Evolutionary conservation across 2,113 vertebrate genomes (phyloP).

Genomic region (Phalacrocorax carbo): DNA sequence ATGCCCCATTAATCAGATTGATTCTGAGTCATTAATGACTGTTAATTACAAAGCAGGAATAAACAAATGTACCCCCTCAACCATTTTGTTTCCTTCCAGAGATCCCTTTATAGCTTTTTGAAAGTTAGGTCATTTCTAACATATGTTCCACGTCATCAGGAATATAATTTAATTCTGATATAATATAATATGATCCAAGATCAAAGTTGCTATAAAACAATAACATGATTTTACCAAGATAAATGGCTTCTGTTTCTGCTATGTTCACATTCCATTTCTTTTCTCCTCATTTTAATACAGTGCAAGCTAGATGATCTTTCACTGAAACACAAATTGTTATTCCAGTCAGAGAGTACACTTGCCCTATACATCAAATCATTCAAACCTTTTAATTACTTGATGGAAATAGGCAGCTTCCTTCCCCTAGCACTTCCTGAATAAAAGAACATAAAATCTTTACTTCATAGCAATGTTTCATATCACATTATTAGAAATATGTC

Average conservation of each 20-base stretch:
- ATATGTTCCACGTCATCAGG: not conserved
- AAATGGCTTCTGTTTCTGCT: not conserved
- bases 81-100: not conserved
- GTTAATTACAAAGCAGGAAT: conserved; percentile 57
- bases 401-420: not conserved
- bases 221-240: not conserved
- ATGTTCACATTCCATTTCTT: not conserved
- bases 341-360: not conserved
- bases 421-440: not conserved
- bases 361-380: not conserved
- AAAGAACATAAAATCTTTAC: conserved; percentile 11
- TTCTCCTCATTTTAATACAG: not conserved
- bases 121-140: not conserved
- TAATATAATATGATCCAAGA: not conserved
- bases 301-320: not conserved
- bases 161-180: conserved; percentile 17
- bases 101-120: not conserved
- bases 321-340: conserved; percentile 16
- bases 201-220: not conserved
- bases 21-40: conserved; percentile 50
- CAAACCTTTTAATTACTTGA: conserved; percentile 10
- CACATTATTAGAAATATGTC: not conserved
- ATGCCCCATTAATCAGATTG: conserved; percentile 61
- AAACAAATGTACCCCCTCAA: not conserved
- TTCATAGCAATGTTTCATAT: not conserved